Evolutionary conservation across 1,140 invertebrate genomes (phyloP), one percentile per base, ranked within the genome.

Genomic region (Protaetia brevitarsis): DNA sequence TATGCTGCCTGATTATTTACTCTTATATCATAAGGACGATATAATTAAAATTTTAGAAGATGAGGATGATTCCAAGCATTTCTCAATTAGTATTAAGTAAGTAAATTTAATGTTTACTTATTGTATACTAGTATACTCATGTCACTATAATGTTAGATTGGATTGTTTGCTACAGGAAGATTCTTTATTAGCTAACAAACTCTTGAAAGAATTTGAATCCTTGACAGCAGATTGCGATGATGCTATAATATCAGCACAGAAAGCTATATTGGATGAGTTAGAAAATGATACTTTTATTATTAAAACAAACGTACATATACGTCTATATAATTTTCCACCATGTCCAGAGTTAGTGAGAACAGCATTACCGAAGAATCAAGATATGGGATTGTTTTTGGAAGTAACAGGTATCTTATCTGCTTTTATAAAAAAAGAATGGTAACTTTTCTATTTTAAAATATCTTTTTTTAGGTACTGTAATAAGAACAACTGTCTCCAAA

Each of bases 401-500:
- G 75, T 87, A 57, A 80, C 80, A 72, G 92, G 41, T 51, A 51
- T 23, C 2, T 23, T 23, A 23, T 19, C n/a, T n/a, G n/a, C n/a
- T n/a, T n/a, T n/a, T n/a, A n/a, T n/a, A n/a, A n/a, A n/a, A n/a
- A n/a, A n/a, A n/a, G n/a, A n/a, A n/a, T 23, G n/a, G 6, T 19
- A 51, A 23, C 19, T 23, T 51, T 4, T 51, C 0, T 23, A 23
- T 2, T 51, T 23, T 10, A 51, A 8, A 51, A 2, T 2, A 8
- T 6, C 0, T 51, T 23, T 45, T 51, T 51, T 0, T 21, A 51
- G 41, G 91, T 2, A 92, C 91, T 63, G 86, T 93, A 31, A 87
- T 94, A 41, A 79, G 91, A 73, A 88, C 88, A 51, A 89, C 89
- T 2, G 82, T 87, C 63, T 82, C 89, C 19, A 92, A 89, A 77